These are phyloP conservation scores for Monopterus albus DNA, from an alignment of 2,113 vertebrate species.

Conservation along the genomic window DNA sequence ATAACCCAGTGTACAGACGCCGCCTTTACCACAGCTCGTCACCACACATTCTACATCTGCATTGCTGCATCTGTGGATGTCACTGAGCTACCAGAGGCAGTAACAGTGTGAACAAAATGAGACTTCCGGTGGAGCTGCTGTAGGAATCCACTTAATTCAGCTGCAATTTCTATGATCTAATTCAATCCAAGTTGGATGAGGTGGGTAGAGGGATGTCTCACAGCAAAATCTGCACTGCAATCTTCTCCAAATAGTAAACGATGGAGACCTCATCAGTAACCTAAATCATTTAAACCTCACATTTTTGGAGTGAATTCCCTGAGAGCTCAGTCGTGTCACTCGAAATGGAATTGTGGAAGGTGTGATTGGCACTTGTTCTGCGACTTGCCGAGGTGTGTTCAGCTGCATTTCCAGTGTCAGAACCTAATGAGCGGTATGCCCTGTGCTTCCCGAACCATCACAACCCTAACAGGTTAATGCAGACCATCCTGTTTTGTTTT, in stretches of 20 bases:
- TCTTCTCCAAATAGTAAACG: constrained; percentile 36
- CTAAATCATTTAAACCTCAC: constrained; percentile 33
- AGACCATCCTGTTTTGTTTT: too few relatives aligned
- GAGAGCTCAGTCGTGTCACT: constrained; percentile 13
- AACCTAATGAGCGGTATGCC: too few relatives aligned
- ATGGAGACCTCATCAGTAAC: constrained; percentile 26
- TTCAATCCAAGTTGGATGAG: constrained; percentile 29
- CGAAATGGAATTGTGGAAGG: neutral
- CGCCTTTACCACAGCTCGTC: neutral
- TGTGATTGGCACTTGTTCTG: neutral
- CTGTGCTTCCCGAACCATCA: too few relatives aligned
- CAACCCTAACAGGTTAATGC: too few relatives aligned
- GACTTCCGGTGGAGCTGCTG: constrained; percentile 24
- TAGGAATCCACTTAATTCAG: constrained; percentile 47
- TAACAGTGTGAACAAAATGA: constrained; percentile 35
- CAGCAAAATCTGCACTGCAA: constrained; percentile 8
- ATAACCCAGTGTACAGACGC: too few relatives aligned
- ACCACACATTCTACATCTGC: too few relatives aligned
- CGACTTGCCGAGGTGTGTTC: neutral
- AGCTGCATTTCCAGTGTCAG: too few relatives aligned
- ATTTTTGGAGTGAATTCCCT: neutral
- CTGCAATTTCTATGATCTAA: constrained; percentile 42
- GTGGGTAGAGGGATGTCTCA: neutral
- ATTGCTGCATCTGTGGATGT: neutral
- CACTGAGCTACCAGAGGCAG: neutral